phyloP scores from a whole-genome alignment of 2,797 vertebrate genomes.

The Pangasius macronema region DNA sequence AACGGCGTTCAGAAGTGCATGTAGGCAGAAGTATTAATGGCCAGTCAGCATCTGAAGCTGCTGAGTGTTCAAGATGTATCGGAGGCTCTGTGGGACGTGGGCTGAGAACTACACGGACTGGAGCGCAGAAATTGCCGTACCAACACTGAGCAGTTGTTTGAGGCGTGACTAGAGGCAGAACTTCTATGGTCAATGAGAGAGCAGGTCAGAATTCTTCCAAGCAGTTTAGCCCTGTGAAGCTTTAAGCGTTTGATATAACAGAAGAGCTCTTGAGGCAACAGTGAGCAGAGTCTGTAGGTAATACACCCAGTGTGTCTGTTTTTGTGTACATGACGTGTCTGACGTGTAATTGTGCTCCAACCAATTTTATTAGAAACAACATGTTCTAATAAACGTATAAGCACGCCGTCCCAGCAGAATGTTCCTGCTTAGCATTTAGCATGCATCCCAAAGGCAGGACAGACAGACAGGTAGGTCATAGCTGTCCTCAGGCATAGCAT shows the following conservation, averaged over 20 bases:
- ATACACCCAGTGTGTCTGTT: neutral
- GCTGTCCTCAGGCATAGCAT: neutral
- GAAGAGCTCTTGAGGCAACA: neutral
- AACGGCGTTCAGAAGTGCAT: neutral
- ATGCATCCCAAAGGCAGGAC: neutral
- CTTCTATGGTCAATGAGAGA: neutral
- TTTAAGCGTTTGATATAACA: neutral
- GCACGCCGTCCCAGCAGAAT: neutral
- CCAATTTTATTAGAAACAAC: neutral
- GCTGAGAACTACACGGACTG: neutral
- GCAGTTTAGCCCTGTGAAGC: neutral
- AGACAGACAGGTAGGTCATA: constrained; percentile 13
- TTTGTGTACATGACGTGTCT: too few relatives aligned
- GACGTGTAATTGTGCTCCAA: neutral
- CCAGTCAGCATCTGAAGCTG: neutral
- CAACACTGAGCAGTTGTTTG: neutral
- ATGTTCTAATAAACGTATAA: neutral
- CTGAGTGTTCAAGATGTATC: neutral
- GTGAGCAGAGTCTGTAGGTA: neutral
- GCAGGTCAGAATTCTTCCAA: neutral
- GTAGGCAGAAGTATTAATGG: neutral
- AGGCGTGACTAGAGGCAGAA: neutral
- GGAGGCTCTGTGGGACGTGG: neutral
- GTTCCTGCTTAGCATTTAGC: neutral
- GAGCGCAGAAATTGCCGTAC: neutral